Conservation (phyloP, 30 jellyfish, hydroid and myxozoan genomes). For the Aurelia aurita region DNA sequence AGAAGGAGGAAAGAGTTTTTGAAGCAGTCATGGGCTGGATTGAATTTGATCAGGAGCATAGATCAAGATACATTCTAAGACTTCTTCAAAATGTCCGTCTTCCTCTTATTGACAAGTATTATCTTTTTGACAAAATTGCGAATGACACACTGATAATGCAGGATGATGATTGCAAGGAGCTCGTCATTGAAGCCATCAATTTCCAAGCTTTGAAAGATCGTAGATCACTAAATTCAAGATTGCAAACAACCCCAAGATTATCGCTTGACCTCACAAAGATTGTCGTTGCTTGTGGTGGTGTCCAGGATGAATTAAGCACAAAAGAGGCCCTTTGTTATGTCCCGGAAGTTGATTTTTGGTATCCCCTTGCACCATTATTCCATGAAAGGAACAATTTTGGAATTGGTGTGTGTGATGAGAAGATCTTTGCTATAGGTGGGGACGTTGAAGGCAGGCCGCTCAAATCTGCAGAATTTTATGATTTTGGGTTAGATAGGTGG, state of each 20-base stretch:
- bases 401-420: constrained; percentile 57
- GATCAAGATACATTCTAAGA: constrained; percentile 37
- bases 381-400: constrained; percentile 69
- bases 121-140: constrained; percentile 84
- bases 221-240: constrained; percentile 25
- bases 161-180: constrained; percentile 49
- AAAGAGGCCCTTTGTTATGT: constrained; percentile 92
- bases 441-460: constrained; percentile 61
- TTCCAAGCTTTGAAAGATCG: constrained; percentile 82
- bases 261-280: constrained; percentile 63
- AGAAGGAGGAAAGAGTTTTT: constrained; percentile 80
- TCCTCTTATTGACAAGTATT: constrained; percentile 78
- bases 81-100: constrained; percentile 81
- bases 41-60: constrained; percentile 46
- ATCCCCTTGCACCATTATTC: constrained; percentile 91
- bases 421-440: constrained; percentile 90
- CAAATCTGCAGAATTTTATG: constrained; percentile 68
- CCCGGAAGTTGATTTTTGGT: constrained; percentile 95
- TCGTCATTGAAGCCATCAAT: constrained; percentile 70
- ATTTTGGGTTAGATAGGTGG: constrained; percentile 87
- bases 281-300: constrained; percentile 90
- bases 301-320: constrained; percentile 92
- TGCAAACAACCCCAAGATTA: constrained; percentile 46
- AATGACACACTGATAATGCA: constrained; percentile 60
- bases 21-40: constrained; percentile 91